Conservation (phyloP, 2,797 vertebrate species). For the Setipinna tenuifilis region DNA sequence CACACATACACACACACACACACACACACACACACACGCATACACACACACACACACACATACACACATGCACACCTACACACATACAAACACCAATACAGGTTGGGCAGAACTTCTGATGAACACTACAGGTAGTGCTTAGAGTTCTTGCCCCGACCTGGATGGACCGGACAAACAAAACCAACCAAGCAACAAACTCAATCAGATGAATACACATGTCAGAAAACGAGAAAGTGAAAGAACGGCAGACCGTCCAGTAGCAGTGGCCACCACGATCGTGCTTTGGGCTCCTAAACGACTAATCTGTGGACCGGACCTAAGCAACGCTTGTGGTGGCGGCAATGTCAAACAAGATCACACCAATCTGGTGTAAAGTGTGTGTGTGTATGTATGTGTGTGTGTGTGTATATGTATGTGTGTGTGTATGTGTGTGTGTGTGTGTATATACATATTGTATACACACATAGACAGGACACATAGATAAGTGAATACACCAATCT, state of each 20-base stretch:
- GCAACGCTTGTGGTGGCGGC: neutral
- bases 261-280: constrained; percentile 62
- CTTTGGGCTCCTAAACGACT: constrained; percentile 43
- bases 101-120: constrained; percentile 57
- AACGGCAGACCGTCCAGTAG: constrained; percentile 62
- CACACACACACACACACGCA: neutral
- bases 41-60: neutral
- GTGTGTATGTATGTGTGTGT: neutral
- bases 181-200: neutral
- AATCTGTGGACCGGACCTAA: constrained; percentile 45
- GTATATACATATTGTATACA: neutral
- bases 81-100: constrained; percentile 41
- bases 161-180: constrained; percentile 53
- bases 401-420: neutral
- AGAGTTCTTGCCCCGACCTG: constrained; percentile 63
- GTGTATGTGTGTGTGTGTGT: neutral
- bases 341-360: neutral
- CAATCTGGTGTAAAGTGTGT: neutral
- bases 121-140: constrained; percentile 60
- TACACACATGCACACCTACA: neutral
- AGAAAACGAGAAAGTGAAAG: constrained; percentile 43
- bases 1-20: neutral
- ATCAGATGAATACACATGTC: constrained; percentile 53
- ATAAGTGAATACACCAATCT: constrained; percentile 12
- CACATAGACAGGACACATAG: neutral